Percentiles rank a stretch among this genome's conserved stretches.
These are phyloP conservation scores for Drosophila siamana DNA, from an alignment of 2,888 invertebrate genomes.

Conservation along the genomic window DNA sequence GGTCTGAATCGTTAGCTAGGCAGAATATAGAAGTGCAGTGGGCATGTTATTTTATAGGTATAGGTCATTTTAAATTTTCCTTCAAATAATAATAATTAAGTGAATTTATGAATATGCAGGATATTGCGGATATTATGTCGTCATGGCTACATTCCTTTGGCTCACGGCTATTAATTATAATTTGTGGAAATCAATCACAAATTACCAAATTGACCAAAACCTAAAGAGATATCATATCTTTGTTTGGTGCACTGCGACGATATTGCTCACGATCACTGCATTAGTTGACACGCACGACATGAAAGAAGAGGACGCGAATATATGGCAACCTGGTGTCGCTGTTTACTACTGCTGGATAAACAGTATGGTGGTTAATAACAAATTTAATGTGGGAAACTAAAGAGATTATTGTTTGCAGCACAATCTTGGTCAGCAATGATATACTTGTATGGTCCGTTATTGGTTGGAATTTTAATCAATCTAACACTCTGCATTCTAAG, in stretches of 20 bases:
- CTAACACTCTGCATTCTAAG: slow-evolving; percentile 67
- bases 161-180: slow-evolving; percentile 93
- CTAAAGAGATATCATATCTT: slow-evolving; percentile 61
- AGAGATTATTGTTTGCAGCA: slow-evolving; percentile 26
- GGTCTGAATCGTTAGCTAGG: background rate
- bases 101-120: slow-evolving; percentile 36
- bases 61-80: too few species aligned
- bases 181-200: slow-evolving; percentile 88
- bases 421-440: slow-evolving; percentile 56
- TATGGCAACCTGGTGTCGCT: slow-evolving; percentile 86
- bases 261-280: slow-evolving; percentile 52
- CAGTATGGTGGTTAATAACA: slow-evolving; percentile 82
- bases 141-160: slow-evolving; percentile 93
- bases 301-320: background rate
- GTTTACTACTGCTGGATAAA: slow-evolving; percentile 87
- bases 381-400: background rate
- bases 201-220: fast-evolving
- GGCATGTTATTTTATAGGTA: background rate
- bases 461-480: slow-evolving; percentile 70
- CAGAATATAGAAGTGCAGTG: too few species aligned
- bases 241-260: slow-evolving; percentile 70
- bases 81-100: background rate
- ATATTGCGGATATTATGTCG: slow-evolving; percentile 87
- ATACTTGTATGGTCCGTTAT: slow-evolving; percentile 73
- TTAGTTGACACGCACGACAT: slow-evolving; percentile 30